Base-by-base conservation (phyloP, 1,140 invertebrate genomes). In the Nixonia krombeini region DNA sequence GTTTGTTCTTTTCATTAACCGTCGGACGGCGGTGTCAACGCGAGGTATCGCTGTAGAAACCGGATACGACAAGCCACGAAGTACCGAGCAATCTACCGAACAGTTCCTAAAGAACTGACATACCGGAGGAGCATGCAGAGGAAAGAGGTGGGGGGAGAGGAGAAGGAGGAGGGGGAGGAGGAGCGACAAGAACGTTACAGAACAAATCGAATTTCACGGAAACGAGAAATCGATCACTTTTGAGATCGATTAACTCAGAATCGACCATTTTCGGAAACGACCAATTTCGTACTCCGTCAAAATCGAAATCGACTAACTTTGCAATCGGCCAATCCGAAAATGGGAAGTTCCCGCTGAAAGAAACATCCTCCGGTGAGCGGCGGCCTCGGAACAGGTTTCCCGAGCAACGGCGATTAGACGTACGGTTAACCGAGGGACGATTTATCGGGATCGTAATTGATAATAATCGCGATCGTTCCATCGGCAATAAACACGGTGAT, bases 381-480 rank as follows among this genome's bases (percentile, higher is more conserved):
- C 45, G 45, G 35, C 29, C 45, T 47, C 29, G 28, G 35, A 47
- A 47, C 45, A 47, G 45, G 45, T 47, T 47, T 47, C 45, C 45
- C 29, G 35, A 16, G 16, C 45, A 35, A 17, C 28, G 28, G 35
- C 45, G 29, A 10, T 47, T 21, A 31, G 12, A 44, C 25, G 18
- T 25, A 46, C 44, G 31, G 44, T 47, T 47, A 33, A 47, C 8
- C 17, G 1, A 3, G 26, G 16, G 28, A 33, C 45, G 12, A 33
- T 47, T 35, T 47, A 47, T 47, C 45, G 17, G 13, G 5, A 47
- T 29, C 45, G 13, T 10, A 47, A 5, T 47, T 18, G 31, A 23
- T 47, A 47, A 47, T 47, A 28, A 16, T 35, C 35, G 25, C 45
- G 8, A 47, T 33, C 29, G 9, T 35, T 46, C 17, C 17, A 37